A percentile compares a stretch with the other conserved stretches of the same genome.
Conservation (phyloP, 1,140 invertebrate species). For the Pseudomyrmex flavicornis region DNA sequence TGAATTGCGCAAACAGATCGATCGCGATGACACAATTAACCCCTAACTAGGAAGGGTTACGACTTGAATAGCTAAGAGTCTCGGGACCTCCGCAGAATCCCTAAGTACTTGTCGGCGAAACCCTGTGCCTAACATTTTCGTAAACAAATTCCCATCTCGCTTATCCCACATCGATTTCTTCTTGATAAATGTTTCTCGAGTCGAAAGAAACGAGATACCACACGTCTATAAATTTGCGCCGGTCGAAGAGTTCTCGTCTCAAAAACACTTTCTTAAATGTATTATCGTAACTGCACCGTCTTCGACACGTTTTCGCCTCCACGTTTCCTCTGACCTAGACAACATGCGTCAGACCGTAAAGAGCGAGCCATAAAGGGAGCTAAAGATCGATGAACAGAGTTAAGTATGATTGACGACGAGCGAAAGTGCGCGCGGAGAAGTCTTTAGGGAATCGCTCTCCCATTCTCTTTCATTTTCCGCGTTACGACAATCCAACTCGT, state of each 20-base stretch:
- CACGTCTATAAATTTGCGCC: background rate
- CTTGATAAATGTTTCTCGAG: background rate
- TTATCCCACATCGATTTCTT: too few relatives aligned
- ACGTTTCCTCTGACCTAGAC: background rate
- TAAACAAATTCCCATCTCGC: slow-evolving; percentile 19
- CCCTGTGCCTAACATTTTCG: slow-evolving; percentile 56
- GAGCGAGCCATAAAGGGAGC: slow-evolving; percentile 7
- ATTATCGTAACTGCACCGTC: background rate
- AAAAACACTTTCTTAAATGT: background rate
- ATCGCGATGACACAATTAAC: slow-evolving; percentile 73
- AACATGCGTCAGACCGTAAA: slow-evolving; percentile 37
- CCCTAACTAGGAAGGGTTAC: slow-evolving; percentile 66
- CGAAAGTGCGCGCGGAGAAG: slow-evolving; percentile 40
- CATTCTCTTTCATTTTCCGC: slow-evolving; percentile 41
- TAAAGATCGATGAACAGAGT: slow-evolving; percentile 38
- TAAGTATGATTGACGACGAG: slow-evolving; percentile 73
- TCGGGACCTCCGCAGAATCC: slow-evolving; percentile 64
- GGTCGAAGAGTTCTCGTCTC: background rate
- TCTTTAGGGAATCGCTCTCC: slow-evolving; percentile 47
- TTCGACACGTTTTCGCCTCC: background rate
- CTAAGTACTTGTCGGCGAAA: slow-evolving; percentile 70
- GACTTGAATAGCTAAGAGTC: slow-evolving; percentile 72
- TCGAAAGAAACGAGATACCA: background rate
- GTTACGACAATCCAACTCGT: slow-evolving; percentile 22
- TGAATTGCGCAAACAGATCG: slow-evolving; percentile 68